These are phyloP conservation scores for Cotesia glomerata DNA, from an alignment of 1,140 invertebrate species.

Conservation along the genomic window DNA sequence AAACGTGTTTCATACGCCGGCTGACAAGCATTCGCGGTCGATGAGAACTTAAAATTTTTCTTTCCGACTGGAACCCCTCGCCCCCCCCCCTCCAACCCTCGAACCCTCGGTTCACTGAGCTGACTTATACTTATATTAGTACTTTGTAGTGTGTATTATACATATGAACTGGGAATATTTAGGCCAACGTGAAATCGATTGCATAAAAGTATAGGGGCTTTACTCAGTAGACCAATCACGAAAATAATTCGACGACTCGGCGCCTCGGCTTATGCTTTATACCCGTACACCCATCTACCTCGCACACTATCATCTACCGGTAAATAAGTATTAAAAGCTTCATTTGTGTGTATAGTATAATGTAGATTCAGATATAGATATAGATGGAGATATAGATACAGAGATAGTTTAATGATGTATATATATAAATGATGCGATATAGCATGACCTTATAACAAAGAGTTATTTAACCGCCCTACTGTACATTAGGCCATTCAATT, in stretches of 20 bases:
- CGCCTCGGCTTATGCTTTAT: slow-evolving; percentile 21
- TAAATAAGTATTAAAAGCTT: too few species aligned
- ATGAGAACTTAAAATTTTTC: not conserved
- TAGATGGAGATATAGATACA: too few species aligned
- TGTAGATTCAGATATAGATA: not conserved
- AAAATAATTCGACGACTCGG: slow-evolving; percentile 31
- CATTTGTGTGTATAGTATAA: too few species aligned
- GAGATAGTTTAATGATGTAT: too few species aligned
- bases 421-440: not conserved
- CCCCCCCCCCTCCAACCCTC: not conserved
- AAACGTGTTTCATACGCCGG: too few species aligned
- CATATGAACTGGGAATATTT: slow-evolving; percentile 25
- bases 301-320: too few species aligned
- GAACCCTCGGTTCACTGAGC: not conserved
- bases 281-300: not conserved
- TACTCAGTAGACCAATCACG: slow-evolving; percentile 41
- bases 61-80: not conserved
- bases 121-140: slow-evolving; percentile 17
- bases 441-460: slow-evolving; percentile 10
- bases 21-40: not conserved
- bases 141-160: too few species aligned
- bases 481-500: not conserved
- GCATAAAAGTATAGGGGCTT: slow-evolving; percentile 42
- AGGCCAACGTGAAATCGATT: slow-evolving; percentile 43
- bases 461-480: slow-evolving; percentile 1